These are phyloP conservation scores for Diplodus sargus DNA, from an alignment of 2,797 vertebrate species.

Conservation along the genomic window DNA sequence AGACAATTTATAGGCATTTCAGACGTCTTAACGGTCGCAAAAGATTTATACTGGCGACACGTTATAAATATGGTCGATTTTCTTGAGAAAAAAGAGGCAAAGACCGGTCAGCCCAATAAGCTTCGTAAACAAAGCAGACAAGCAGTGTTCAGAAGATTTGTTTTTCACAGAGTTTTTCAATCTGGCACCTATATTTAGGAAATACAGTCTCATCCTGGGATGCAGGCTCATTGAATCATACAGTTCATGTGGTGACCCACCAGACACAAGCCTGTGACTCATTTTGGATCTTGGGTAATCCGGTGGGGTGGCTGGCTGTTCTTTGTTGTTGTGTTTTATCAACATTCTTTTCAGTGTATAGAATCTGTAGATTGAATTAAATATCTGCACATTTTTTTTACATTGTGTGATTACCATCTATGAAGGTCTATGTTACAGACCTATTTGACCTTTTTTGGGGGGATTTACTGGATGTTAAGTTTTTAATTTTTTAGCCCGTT, in stretches of 20 bases:
- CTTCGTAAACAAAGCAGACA: slow-evolving; percentile 49
- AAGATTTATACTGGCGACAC: slow-evolving; percentile 56
- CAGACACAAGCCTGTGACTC: slow-evolving; percentile 57
- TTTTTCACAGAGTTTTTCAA: slow-evolving; percentile 41
- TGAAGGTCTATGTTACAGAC: neutral
- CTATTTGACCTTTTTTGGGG: neutral
- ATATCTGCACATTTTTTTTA: neutral
- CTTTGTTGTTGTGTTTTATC: slow-evolving; percentile 23
- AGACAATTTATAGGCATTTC: slow-evolving; percentile 61
- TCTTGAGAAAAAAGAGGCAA: slow-evolving; percentile 19
- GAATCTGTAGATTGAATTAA: neutral
- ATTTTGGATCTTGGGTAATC: slow-evolving; percentile 32
- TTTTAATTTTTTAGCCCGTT: too few species aligned
- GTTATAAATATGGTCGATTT: slow-evolving; percentile 34
- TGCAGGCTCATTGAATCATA: slow-evolving; percentile 55
- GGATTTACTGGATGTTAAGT: neutral
- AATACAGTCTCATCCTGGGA: slow-evolving; percentile 43
- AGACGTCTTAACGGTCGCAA: slow-evolving; percentile 60
- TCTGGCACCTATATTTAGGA: slow-evolving; percentile 48
- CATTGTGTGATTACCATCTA: neutral
- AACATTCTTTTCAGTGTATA: neutral
- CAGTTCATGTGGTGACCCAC: slow-evolving; percentile 55
- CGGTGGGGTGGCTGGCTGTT: slow-evolving; percentile 22
- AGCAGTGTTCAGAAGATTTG: slow-evolving; percentile 35
- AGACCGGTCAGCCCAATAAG: slow-evolving; percentile 23